Evolutionary conservation across 2,888 invertebrate genomes (phyloP).

Genomic region (Chydorus sphaericus): DNA sequence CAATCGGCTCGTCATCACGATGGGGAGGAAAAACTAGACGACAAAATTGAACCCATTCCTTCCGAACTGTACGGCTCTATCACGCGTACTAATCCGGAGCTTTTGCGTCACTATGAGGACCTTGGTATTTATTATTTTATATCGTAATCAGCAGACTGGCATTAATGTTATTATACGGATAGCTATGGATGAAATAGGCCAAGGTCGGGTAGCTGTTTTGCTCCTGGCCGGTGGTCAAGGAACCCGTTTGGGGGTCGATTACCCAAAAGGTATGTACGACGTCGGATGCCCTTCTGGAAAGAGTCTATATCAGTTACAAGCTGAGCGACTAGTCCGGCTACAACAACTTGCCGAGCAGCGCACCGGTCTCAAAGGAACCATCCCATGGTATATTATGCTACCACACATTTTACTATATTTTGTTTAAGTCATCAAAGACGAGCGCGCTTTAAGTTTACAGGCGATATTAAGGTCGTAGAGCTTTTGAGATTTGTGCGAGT

Average conservation of each 20-base stretch:
- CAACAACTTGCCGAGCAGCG: conserved; percentile 56
- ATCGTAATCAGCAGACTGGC: not conserved
- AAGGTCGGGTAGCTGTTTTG: conserved; percentile 65
- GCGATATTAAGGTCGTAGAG: too few species aligned
- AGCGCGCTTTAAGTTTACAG: too few species aligned
- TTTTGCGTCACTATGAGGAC: conserved; percentile 50
- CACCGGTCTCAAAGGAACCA: conserved; percentile 36
- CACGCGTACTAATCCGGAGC: conserved; percentile 44
- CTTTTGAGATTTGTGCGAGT: too few species aligned
- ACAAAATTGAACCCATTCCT: conserved; percentile 69
- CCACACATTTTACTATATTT: too few species aligned
- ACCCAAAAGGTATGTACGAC: conserved; percentile 96
- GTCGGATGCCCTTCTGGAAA: conserved; percentile 80
- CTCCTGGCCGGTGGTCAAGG: conserved; percentile 96
- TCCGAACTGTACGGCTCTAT: conserved; percentile 63
- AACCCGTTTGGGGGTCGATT: conserved; percentile 80
- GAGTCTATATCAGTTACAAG: conserved; percentile 88
- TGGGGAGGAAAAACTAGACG: conserved; percentile 54
- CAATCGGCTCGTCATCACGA: conserved; percentile 40
- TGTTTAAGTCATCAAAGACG: not conserved
- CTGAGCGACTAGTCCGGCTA: conserved; percentile 68
- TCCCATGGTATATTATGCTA: conserved; percentile 33
- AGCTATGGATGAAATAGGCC: conserved; percentile 42
- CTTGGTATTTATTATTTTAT: conserved; percentile 34
- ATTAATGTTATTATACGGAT: not conserved